Base-by-base conservation (phyloP, 1,140 invertebrate genomes). In the Hetaerina americana region DNA sequence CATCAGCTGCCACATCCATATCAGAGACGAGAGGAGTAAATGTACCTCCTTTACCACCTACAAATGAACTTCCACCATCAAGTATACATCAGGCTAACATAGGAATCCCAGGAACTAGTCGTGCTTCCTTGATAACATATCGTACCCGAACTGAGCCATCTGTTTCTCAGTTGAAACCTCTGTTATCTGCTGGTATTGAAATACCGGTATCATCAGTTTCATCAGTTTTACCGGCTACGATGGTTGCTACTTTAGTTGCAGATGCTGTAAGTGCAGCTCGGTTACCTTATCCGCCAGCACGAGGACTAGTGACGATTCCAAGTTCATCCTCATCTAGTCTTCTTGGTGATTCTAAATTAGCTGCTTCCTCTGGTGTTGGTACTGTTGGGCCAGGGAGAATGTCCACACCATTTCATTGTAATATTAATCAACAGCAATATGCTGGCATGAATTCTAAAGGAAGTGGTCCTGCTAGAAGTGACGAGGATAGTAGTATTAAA, bases 61-160 rank as follows among this genome's bases (percentile, higher is more conserved):
- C 24, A 68, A 74, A 57, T 57, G 40, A 49, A n/a, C 22, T 29
- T 22, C 73, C 78, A 27, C 74, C 76, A 27, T 78, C 79, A 10
- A 81, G 76, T 70, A 71, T 78, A 6, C 76, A 80, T 71, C 79
- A 80, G 49, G 75, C 78, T 18, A 81, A 78, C 71, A 76, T 79
- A 24, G 78, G 72, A 24, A 75, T 75, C 6, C 73, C 77, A 6
- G 71, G 73, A 24, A n/a, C 67, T 0, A 73, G 49, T 12, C 76
- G 74, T 66, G 28, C 76, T n/a, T 73, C 72, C 22, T n/a, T 18
- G 15, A 71, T 75, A 6, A 73, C 78, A 5, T 76, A 75, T 22
- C 70, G 77, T 5, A 72, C 73, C 5, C 70, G 69, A n/a, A 67
- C 71, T 27, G 73, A 70, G 40, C 66, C 70, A 66, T 49, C 74